A percentile compares a stretch with the other conserved stretches of the same genome.
These are phyloP conservation scores for Gymnoscopelus braueri DNA, from an alignment of 2,797 vertebrate genomes.

Conservation along the genomic window DNA sequence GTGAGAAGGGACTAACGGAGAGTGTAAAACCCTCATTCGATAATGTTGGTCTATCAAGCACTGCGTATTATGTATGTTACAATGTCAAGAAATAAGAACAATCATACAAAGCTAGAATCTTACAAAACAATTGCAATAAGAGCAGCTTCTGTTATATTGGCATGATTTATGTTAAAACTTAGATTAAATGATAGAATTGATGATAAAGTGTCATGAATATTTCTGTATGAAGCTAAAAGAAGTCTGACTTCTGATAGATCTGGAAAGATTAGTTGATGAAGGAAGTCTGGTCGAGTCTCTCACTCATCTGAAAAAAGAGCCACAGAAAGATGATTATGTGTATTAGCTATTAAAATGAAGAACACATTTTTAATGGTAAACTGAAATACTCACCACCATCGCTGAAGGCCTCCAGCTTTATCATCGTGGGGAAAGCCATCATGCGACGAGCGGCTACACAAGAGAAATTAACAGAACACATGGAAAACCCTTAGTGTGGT, in stretches of 20 bases:
- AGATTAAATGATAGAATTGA: no score
- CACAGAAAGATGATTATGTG: conserved; percentile 17
- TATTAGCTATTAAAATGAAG: neutral
- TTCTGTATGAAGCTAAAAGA: neutral
- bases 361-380: neutral
- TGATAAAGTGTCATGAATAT: no score
- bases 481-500: neutral
- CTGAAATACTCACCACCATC: conserved; percentile 31
- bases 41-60: no score
- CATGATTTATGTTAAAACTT: no score
- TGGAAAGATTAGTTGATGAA: conserved; percentile 12
- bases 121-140: no score
- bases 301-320: conserved; percentile 44
- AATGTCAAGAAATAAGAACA: no score
- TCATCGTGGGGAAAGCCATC: conserved; percentile 27
- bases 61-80: no score
- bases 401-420: conserved; percentile 41
- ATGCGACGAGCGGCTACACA: neutral
- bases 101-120: no score
- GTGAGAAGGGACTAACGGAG: no score
- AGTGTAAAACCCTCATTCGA: no score
- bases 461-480: neutral
- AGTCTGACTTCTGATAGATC: neutral
- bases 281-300: conserved; percentile 12
- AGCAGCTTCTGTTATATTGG: no score